A percentile compares a stretch with the other conserved stretches of the same genome.
phyloP scores from a whole-genome alignment of 2,797 vertebrate genomes.

The Hydrophis major region DNA sequence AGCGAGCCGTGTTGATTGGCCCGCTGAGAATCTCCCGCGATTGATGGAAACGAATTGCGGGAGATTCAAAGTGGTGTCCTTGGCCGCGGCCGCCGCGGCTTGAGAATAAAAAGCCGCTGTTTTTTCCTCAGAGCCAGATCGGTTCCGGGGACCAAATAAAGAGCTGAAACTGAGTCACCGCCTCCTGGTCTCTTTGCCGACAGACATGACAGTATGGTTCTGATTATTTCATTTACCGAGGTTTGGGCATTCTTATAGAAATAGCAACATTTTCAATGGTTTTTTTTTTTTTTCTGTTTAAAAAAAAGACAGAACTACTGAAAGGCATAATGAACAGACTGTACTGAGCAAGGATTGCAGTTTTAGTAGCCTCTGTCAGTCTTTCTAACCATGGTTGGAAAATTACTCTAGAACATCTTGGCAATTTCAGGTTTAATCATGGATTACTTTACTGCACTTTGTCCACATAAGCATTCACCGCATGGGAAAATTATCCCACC shows the following conservation, averaged over 20 bases:
- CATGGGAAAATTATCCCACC: neutral
- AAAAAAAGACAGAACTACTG: neutral
- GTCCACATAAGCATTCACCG: neutral
- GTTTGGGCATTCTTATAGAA: neutral
- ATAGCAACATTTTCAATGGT: neutral
- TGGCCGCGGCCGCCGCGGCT: too few species aligned
- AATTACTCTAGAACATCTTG: neutral
- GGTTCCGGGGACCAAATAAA: too few species aligned
- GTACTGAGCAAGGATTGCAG: neutral
- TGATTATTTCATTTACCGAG: too few species aligned
- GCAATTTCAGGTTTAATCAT: neutral
- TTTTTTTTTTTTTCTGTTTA: neutral
- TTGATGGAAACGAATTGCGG: too few species aligned
- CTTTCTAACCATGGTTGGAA: neutral
- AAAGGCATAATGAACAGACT: neutral
- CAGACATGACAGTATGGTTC: neutral
- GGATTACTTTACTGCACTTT: neutral
- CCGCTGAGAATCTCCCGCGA: too few species aligned
- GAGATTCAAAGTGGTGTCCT: too few species aligned
- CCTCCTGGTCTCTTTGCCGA: too few species aligned
- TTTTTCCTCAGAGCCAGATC: too few species aligned
- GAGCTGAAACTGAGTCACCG: too few species aligned
- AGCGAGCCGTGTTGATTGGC: too few species aligned
- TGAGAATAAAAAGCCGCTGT: too few species aligned
- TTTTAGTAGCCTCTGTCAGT: neutral